Percentiles rank a stretch among this genome's conserved stretches.
phyloP scores from a whole-genome alignment of 2,888 invertebrate species.

The Hyposoter dolosus region DNA sequence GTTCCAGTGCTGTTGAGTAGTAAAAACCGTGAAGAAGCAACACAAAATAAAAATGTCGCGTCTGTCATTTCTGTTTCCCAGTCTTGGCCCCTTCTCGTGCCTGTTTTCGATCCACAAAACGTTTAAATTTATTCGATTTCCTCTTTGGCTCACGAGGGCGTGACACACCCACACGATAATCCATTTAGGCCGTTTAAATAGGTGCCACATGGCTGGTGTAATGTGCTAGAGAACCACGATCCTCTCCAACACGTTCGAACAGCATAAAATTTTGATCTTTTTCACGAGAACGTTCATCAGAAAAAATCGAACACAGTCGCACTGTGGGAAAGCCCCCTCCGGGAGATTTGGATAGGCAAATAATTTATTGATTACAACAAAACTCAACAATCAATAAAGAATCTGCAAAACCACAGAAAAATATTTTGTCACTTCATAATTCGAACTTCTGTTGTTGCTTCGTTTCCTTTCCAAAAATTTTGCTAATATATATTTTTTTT shows the following conservation, averaged over 20 bases:
- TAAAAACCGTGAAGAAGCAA: background rate
- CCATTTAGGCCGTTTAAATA: conserved; percentile 33
- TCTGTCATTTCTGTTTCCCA: conserved; percentile 14
- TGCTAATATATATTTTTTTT: background rate
- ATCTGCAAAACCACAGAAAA: background rate
- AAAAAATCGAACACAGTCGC: background rate
- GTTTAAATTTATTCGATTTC: conserved; percentile 47
- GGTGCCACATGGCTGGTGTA: conserved; percentile 47
- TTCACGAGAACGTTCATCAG: no score
- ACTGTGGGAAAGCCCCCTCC: background rate
- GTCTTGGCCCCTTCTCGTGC: conserved; percentile 19
- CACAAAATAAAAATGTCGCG: background rate
- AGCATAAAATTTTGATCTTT: conserved; percentile 1
- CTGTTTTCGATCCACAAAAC: conserved; percentile 31
- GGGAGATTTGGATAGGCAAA: background rate
- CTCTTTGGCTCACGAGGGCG: conserved; percentile 31
- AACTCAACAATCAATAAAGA: background rate
- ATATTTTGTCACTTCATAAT: background rate
- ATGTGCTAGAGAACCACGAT: background rate
- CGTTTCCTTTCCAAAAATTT: background rate
- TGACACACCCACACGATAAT: conserved; percentile 23
- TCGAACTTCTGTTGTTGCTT: background rate
- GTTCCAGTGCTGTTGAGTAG: background rate
- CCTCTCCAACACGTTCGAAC: conserved; percentile 2
- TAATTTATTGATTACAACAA: background rate